phyloP scores from a whole-genome alignment of 2,888 invertebrate species.

The Fragum fragum region DNA sequence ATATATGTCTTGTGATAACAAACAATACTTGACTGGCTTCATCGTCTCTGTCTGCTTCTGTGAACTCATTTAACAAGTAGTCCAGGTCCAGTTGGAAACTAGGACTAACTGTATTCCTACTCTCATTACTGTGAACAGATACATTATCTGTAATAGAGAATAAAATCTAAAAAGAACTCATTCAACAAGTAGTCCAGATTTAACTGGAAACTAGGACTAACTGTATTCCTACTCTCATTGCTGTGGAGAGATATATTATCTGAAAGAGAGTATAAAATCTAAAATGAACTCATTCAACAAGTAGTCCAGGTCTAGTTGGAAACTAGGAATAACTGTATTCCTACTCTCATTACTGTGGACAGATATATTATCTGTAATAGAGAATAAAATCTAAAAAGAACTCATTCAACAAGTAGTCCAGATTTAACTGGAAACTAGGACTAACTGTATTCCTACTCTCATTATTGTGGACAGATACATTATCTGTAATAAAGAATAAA shows the following conservation, averaged over 20 bases:
- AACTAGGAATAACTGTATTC: constrained; percentile 86
- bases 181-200: constrained; percentile 83
- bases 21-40: constrained; percentile 85
- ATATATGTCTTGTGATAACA: constrained; percentile 85
- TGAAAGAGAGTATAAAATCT: constrained; percentile 54
- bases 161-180: not conserved
- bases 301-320: constrained; percentile 85
- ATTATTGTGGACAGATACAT: constrained; percentile 84
- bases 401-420: constrained; percentile 80
- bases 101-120: constrained; percentile 85
- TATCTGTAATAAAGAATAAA: constrained; percentile 74
- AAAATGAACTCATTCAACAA: constrained; percentile 70
- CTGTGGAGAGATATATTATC: constrained; percentile 85
- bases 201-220: constrained; percentile 86
- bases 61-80: constrained; percentile 80
- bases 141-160: constrained; percentile 77
- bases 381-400: too few relatives aligned
- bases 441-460: constrained; percentile 85
- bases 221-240: constrained; percentile 85
- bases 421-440: constrained; percentile 86
- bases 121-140: constrained; percentile 85
- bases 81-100: constrained; percentile 86
- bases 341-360: constrained; percentile 85
- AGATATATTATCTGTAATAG: constrained; percentile 82
- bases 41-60: constrained; percentile 82